A percentile compares a stretch with the other conserved stretches of the same genome.
phyloP scores from a whole-genome alignment of 2,888 invertebrate species.

The Orchestes rusci region DNA sequence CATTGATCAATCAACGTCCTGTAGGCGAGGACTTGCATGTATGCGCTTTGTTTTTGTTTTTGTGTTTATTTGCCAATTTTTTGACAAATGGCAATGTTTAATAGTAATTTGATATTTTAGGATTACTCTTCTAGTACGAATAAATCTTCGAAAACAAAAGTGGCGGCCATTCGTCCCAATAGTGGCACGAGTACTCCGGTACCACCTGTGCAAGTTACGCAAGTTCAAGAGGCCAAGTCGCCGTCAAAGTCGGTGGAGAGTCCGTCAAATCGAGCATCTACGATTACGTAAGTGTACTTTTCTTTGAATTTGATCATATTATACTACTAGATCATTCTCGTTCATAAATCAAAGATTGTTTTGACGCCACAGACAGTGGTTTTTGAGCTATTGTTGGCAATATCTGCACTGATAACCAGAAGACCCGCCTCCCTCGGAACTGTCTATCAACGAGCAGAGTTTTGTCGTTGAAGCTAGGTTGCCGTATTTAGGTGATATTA shows the following conservation, averaged over 20 bases:
- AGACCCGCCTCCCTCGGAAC: no score
- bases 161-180: conserved; percentile 35
- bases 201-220: conserved; percentile 19
- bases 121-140: conserved; percentile 53
- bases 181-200: conserved; percentile 5
- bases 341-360: no score
- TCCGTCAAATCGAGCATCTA: conserved; percentile 51
- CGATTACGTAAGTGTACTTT: conserved; percentile 59
- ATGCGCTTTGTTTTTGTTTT: conserved; percentile 38
- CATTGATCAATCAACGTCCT: conserved; percentile 89
- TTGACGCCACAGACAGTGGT: no score
- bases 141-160: conserved; percentile 46
- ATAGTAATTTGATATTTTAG: conserved; percentile 39
- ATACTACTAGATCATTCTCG: background rate
- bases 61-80: background rate
- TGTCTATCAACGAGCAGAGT: no score
- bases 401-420: no score
- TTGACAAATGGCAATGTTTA: background rate
- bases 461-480: no score
- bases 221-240: conserved; percentile 20
- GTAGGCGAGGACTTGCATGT: conserved; percentile 93
- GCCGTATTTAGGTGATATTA: no score
- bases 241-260: conserved; percentile 36
- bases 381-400: no score
- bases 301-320: background rate